These are phyloP conservation scores for Trachelus stipa DNA, from an alignment of 2,888 invertebrate genomes.

Conservation along the genomic window DNA sequence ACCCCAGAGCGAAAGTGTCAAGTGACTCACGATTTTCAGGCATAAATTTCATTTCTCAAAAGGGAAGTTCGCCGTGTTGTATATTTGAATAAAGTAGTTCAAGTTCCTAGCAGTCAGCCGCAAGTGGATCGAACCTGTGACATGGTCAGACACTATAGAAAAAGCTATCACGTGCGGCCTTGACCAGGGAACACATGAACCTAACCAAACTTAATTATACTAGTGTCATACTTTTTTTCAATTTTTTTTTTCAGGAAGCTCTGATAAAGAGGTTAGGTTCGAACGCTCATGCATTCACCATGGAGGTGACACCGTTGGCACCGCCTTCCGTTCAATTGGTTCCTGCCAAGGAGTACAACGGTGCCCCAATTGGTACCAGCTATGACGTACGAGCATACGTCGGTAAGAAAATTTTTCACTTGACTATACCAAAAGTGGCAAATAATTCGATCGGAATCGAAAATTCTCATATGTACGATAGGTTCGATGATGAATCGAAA, in stretches of 20 bases:
- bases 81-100: not conserved
- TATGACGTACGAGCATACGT: conserved; percentile 89
- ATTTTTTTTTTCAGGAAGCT: conserved; percentile 75
- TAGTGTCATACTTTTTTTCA: not conserved
- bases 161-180: not conserved
- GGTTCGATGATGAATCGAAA: not conserved
- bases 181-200: not conserved
- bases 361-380: conserved; percentile 91
- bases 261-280: conserved; percentile 81
- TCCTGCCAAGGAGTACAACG: conserved; percentile 91
- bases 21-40: not conserved
- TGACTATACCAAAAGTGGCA: not conserved
- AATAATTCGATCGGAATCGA: too few species aligned
- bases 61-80: not conserved
- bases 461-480: too few species aligned
- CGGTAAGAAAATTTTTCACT: conserved; percentile 70
- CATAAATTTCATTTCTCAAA: not conserved
- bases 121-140: not conserved
- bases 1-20: not conserved
- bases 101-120: not conserved
- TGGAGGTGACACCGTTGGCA: conserved; percentile 84
- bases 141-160: not conserved
- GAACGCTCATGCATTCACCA: conserved; percentile 83
- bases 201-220: not conserved
- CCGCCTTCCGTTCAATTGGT: conserved; percentile 93